These are phyloP conservation scores for Thinocorus orbignyianus DNA, from an alignment of 2,113 vertebrate genomes.

Conservation along the genomic window DNA sequence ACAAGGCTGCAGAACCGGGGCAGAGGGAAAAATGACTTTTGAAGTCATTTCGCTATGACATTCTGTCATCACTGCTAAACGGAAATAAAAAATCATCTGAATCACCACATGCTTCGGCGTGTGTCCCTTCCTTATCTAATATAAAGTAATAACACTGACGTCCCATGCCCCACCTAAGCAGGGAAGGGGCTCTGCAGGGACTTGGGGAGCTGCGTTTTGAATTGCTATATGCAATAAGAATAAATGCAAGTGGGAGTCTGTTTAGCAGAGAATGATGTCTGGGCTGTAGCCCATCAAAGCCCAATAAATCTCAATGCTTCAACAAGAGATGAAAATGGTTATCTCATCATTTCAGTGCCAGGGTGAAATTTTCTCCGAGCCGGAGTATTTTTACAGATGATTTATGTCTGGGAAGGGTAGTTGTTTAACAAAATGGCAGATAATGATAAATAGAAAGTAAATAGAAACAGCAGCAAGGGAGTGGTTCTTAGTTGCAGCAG, in stretches of 20 bases:
- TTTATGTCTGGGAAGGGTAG: constrained; percentile 78
- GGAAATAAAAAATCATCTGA: constrained; percentile 82
- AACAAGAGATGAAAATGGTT: constrained; percentile 89
- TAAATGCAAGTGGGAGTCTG: constrained; percentile 91
- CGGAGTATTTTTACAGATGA: constrained; percentile 84
- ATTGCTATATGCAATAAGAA: constrained; percentile 89
- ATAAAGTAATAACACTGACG: constrained; percentile 87
- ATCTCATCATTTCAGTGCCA: constrained; percentile 88
- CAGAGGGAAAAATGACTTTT: constrained; percentile 78
- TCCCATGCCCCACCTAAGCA: constrained; percentile 75
- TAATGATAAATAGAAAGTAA: constrained; percentile 81
- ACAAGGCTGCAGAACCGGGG: constrained; percentile 74
- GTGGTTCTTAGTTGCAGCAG: constrained; percentile 67
- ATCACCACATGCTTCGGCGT: constrained; percentile 79
- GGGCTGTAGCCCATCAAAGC: constrained; percentile 88
- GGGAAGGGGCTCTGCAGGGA: constrained; percentile 74
- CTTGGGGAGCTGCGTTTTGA: constrained; percentile 69
- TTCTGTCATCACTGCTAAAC: constrained; percentile 84
- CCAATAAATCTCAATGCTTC: constrained; percentile 96
- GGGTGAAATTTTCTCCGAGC: constrained; percentile 77
- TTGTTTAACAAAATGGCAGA: constrained; percentile 83
- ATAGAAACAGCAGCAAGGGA: constrained; percentile 76
- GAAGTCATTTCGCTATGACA: constrained; percentile 83
- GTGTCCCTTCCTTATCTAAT: constrained; percentile 93
- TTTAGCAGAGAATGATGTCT: constrained; percentile 89